Evolutionary conservation across 2,888 invertebrate species (phyloP).

Genomic region (Aphodius sticticus): DNA sequence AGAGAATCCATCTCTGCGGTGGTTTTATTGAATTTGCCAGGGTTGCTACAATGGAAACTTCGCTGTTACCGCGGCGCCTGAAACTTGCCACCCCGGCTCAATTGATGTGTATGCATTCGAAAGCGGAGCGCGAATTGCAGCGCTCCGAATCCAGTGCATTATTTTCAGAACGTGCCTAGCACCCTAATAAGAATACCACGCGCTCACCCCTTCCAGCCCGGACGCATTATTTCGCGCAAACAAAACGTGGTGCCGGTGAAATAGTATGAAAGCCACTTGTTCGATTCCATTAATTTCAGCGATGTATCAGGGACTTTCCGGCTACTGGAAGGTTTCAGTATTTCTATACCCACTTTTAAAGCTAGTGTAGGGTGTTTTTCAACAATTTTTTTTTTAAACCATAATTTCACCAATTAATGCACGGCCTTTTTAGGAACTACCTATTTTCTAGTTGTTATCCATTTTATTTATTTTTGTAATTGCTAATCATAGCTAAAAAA

Average conservation of each 20-base stretch:
- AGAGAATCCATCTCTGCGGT: neutral
- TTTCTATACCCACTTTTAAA: too few relatives aligned
- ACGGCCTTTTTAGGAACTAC: too few relatives aligned
- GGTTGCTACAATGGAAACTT: neutral
- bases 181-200: neutral
- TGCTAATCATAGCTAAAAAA: too few relatives aligned
- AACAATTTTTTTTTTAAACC: too few relatives aligned
- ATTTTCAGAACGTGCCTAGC: neutral
- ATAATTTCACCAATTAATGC: too few relatives aligned
- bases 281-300: conserved; percentile 4
- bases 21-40: neutral
- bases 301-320: neutral
- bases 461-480: too few relatives aligned
- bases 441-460: too few relatives aligned
- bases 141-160: neutral
- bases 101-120: conserved; percentile 4
- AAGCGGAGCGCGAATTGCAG: neutral
- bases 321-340: too few relatives aligned
- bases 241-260: neutral
- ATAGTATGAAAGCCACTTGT: neutral
- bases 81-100: neutral
- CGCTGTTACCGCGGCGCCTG: neutral
- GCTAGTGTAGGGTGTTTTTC: too few relatives aligned
- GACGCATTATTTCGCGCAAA: neutral
- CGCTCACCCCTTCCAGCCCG: neutral